A percentile compares a stretch with the other conserved stretches of the same genome.
These are phyloP conservation scores for Pollenia labialis DNA, from an alignment of 2,888 invertebrate genomes.

Conservation along the genomic window DNA sequence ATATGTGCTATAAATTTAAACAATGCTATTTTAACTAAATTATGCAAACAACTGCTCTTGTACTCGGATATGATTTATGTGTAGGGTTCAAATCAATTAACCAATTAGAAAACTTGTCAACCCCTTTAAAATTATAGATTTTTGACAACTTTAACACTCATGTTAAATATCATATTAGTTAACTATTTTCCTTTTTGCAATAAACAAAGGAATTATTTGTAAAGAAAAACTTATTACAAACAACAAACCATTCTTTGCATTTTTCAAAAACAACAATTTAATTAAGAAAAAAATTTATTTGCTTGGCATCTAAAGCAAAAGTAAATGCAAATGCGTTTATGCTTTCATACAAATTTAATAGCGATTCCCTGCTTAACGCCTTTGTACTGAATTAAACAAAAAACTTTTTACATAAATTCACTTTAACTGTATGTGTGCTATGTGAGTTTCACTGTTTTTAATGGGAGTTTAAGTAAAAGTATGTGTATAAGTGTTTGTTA, in stretches of 20 bases:
- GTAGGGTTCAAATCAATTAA: too few species aligned
- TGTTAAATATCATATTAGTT: too few species aligned
- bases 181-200: not conserved
- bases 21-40: too few species aligned
- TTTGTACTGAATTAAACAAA: not conserved
- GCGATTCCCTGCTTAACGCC: not conserved
- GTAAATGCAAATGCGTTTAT: too few species aligned
- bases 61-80: too few species aligned
- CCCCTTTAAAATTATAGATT: too few species aligned
- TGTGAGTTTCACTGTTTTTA: conserved; percentile 27
- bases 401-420: conserved; percentile 8
- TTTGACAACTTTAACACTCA: too few species aligned
- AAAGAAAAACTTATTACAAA: too few species aligned
- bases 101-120: too few species aligned
- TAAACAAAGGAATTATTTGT: not conserved
- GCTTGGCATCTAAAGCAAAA: not conserved
- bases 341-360: conserved; percentile 1
- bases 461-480: not conserved
- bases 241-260: not conserved
- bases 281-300: not conserved
- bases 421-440: not conserved
- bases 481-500: not conserved
- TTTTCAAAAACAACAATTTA: conserved; percentile 11
- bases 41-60: too few species aligned
- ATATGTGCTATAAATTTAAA: too few species aligned